Percentiles rank a stretch among this genome's conserved stretches.
Conservation (phyloP, 2,113 vertebrate species). For the Engystomops pustulosus region DNA sequence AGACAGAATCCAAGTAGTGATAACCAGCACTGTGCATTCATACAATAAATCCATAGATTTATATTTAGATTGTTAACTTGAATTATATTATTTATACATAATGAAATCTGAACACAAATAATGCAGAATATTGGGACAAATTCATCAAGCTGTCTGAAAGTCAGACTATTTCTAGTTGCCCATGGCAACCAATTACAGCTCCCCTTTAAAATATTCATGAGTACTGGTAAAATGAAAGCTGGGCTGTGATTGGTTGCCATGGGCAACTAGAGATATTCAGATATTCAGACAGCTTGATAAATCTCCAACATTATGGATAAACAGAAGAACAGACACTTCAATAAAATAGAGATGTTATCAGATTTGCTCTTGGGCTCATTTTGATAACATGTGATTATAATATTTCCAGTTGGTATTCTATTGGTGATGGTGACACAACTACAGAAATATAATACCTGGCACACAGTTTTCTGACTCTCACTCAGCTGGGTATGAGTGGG, state of each 20-base stretch:
- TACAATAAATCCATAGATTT: not conserved
- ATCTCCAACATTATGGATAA: too few species aligned
- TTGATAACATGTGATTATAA: not conserved
- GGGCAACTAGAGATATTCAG: too few species aligned
- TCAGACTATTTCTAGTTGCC: too few species aligned
- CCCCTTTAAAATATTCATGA: too few species aligned
- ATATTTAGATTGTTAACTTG: not conserved
- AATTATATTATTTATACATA: not conserved
- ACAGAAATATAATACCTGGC: too few species aligned
- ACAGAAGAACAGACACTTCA: not conserved
- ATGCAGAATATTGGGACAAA: not conserved
- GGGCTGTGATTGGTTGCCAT: too few species aligned
- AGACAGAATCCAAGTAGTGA: not conserved
- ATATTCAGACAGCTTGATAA: too few species aligned
- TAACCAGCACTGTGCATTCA: not conserved
- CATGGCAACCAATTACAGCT: too few species aligned
- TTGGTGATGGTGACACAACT: not conserved
- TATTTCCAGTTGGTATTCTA: not conserved
- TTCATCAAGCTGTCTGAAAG: too few species aligned
- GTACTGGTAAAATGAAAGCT: too few species aligned
- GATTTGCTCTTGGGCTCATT: not conserved
- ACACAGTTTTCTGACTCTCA: too few species aligned
- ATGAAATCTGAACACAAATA: not conserved
- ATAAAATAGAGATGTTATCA: not conserved
- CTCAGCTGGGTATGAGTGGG: too few species aligned